A percentile compares a stretch with the other conserved stretches of the same genome.
Conservation (phyloP, 2,888 invertebrate genomes). For the Seira ritae region DNA sequence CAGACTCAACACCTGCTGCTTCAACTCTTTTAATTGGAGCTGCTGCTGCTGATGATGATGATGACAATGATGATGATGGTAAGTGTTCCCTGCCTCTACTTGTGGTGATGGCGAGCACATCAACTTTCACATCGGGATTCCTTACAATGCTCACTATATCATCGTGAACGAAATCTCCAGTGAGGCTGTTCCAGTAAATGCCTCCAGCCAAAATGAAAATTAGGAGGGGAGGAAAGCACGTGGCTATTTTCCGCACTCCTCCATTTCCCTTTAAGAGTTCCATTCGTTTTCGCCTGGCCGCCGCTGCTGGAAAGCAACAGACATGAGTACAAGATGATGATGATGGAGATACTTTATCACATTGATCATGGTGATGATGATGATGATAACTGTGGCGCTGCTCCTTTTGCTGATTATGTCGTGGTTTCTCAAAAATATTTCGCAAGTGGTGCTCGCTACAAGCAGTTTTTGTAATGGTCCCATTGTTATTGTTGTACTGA, state of each 20-base stretch:
- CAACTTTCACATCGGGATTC: slow-evolving; percentile 83
- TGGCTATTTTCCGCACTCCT: slow-evolving; percentile 1
- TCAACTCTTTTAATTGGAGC: background rate
- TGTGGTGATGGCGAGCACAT: slow-evolving; percentile 61
- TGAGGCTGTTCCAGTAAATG: slow-evolving; percentile 83
- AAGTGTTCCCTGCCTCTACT: background rate
- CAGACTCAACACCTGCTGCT: background rate
- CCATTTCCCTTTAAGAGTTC: slow-evolving; percentile 1
- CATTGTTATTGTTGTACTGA: background rate
- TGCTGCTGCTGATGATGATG: background rate
- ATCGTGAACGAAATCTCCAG: slow-evolving; percentile 91
- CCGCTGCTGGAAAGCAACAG: background rate
- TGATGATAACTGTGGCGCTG: slow-evolving; percentile 24
- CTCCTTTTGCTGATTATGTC: background rate
- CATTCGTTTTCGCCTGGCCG: slow-evolving; percentile 20
- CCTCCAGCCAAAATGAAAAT: slow-evolving; percentile 53
- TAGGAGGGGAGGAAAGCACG: background rate
- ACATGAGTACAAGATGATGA: background rate
- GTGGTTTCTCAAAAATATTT: too few relatives aligned
- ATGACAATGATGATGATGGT: too few relatives aligned
- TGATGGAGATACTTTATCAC: slow-evolving; percentile 7
- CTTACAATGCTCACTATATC: slow-evolving; percentile 89
- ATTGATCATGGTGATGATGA: background rate
- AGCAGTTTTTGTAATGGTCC: background rate
- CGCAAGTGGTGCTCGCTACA: background rate